A percentile compares a stretch with the other conserved stretches of the same genome.
phyloP scores from a whole-genome alignment of 2,113 vertebrate genomes.

The Panthera uncia region DNA sequence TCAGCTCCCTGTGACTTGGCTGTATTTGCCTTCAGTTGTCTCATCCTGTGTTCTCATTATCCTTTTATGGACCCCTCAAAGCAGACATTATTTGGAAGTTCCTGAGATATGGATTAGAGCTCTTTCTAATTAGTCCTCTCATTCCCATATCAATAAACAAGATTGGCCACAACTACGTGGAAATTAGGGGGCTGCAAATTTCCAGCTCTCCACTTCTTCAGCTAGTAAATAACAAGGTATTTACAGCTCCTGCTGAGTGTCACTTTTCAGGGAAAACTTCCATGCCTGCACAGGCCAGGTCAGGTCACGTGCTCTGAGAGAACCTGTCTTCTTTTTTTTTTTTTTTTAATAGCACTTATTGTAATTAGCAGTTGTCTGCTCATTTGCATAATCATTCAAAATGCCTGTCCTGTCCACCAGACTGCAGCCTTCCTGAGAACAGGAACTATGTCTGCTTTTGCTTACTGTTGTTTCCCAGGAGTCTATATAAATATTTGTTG shows the following conservation, averaged over 20 bases:
- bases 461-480: not conserved
- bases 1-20: rapidly evolving
- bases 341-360: not conserved
- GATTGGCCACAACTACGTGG: not conserved
- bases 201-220: not conserved
- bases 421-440: not conserved
- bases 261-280: not conserved
- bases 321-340: not conserved
- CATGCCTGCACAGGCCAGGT: not conserved
- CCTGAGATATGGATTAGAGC: not conserved
- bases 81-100: not conserved
- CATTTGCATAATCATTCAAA: not conserved
- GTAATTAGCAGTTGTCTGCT: not conserved
- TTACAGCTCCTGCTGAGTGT: not conserved
- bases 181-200: not conserved
- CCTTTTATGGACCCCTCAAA: not conserved
- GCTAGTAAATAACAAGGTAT: not conserved
- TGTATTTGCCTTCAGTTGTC: not conserved
- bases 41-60: not conserved
- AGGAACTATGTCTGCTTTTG: not conserved
- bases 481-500: not conserved
- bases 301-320: not conserved
- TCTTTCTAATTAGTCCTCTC: not conserved
- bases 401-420: not conserved
- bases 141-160: not conserved